phyloP scores from a whole-genome alignment of 1,140 invertebrate genomes.

The Alviniconcha marisindica region DNA sequence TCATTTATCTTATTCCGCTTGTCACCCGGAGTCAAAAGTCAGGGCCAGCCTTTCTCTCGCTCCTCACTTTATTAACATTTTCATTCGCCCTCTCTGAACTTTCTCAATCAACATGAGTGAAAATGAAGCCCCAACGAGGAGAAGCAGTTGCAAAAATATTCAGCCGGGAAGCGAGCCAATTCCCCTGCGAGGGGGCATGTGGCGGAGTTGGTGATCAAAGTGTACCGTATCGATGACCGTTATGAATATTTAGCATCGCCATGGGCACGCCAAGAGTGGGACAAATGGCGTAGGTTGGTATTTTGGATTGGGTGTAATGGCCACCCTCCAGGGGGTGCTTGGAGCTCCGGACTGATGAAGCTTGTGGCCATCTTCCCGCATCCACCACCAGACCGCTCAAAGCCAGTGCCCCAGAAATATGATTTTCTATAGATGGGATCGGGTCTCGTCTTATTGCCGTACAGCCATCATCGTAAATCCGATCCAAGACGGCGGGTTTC shows the following conservation, averaged over 20 bases:
- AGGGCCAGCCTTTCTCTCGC: not conserved
- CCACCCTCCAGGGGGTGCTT: constrained; percentile 29
- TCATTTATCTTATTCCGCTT: constrained; percentile 22
- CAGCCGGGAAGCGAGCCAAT: not conserved
- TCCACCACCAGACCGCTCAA: not conserved
- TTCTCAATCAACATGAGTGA: constrained; percentile 16
- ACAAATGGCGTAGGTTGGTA: constrained; percentile 35
- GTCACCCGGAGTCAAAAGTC: constrained; percentile 24
- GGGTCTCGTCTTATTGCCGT: constrained; percentile 23
- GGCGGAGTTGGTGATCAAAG: constrained; percentile 23
- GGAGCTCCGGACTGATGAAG: constrained; percentile 9
- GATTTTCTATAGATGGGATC: constrained; percentile 32
- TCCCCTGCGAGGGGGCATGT: not conserved
- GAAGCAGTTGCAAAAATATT: constrained; percentile 26
- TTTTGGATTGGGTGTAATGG: constrained; percentile 38
- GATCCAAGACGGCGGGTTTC: constrained; percentile 28
- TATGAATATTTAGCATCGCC: constrained; percentile 38
- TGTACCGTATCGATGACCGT: constrained; percentile 37
- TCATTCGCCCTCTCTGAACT: not conserved
- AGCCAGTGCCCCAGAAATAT: not conserved
- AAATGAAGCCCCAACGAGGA: constrained; percentile 1
- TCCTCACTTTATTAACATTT: constrained; percentile 21
- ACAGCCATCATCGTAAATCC: constrained; percentile 31
- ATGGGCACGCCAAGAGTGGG: not conserved
- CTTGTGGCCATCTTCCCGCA: not conserved